Base-by-base conservation (phyloP, 1,140 invertebrate genomes). In the Antheraea mylitta region DNA sequence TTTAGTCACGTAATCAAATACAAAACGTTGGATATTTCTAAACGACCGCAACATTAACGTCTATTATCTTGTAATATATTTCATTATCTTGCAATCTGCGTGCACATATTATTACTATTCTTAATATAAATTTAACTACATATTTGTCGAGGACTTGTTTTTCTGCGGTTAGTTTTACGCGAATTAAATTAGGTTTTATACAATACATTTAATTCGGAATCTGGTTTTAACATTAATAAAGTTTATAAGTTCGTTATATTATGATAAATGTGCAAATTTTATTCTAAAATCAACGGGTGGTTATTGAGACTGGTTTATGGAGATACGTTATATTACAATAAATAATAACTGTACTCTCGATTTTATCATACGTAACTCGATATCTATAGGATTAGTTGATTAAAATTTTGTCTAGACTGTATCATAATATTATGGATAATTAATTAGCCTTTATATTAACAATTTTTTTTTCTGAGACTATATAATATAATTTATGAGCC, bases 101-200 rank as follows among this genome's bases (percentile, higher is more conserved):
- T 53, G 45, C 45, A 53, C 45, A 22, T 13, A 58, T 58, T 67
- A 61, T 62, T 67, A 61, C 19, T 30, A 61, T 66, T 53, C 48
- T 68, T 63, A 69, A 69, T 66, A 71, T 63, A 63, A 67, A 72
- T 71, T 76, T 74, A 76, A 78, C 22, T 71, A 53, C 59, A 61
- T 61, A 63, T 63, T 63, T 63, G 61, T 53, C 45, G 4, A 16
- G 7, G 30, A 63, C 61, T 6, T 37, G 61, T 63, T 36, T 36
- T 30, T n/a, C 18, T 63, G 61, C 61, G 61, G 61, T 63, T 63
- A 37, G 6, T 9, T 37, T 63, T 63, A 63, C 18, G 61, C 22
- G 61, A 63, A 63, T 7, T 63, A 37, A 16, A 63, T 37, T 63
- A 11, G 45, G 2, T 53, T 53, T 53, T 13, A 53, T 53, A 16